phyloP scores from a whole-genome alignment of 1,140 invertebrate genomes.

The Drosophila ercepeae region DNA sequence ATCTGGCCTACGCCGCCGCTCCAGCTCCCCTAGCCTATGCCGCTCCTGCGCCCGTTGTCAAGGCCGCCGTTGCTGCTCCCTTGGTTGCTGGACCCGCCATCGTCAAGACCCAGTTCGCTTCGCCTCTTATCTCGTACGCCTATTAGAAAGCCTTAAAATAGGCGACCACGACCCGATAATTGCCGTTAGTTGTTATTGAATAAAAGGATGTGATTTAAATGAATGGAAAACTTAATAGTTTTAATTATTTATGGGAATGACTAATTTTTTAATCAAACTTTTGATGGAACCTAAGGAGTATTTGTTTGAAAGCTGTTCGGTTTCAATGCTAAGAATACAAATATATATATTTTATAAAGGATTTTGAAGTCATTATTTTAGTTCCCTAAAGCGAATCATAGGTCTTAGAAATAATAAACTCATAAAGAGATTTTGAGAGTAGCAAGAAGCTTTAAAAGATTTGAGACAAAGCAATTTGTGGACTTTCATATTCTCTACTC shows the following conservation, averaged over 20 bases:
- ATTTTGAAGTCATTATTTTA: too few species aligned
- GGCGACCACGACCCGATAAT: constrained; percentile 65
- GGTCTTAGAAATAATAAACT: too few species aligned
- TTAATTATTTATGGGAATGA: neutral
- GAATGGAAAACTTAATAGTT: constrained; percentile 18
- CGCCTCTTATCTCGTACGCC: constrained; percentile 75
- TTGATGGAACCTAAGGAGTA: too few species aligned
- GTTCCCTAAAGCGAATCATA: too few species aligned
- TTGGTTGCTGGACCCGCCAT: constrained; percentile 60
- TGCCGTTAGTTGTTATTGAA: constrained; percentile 82
- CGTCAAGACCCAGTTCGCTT: constrained; percentile 76
- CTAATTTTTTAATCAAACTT: too few species aligned
- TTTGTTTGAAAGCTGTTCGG: too few species aligned
- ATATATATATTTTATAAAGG: too few species aligned
- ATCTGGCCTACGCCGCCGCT: constrained; percentile 46
- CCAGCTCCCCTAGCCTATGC: constrained; percentile 56
- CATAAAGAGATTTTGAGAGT: too few species aligned
- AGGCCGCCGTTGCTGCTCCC: constrained; percentile 48
- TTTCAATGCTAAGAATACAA: too few species aligned
- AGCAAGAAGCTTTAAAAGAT: too few species aligned
- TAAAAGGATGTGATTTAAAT: constrained; percentile 72
- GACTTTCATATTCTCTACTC: too few species aligned
- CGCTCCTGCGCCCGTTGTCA: constrained; percentile 59
- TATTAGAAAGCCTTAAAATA: constrained; percentile 50
- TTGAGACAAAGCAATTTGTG: too few species aligned